These are phyloP conservation scores for Sebastes flavidus DNA, from an alignment of 2,797 vertebrate genomes.

Conservation along the genomic window DNA sequence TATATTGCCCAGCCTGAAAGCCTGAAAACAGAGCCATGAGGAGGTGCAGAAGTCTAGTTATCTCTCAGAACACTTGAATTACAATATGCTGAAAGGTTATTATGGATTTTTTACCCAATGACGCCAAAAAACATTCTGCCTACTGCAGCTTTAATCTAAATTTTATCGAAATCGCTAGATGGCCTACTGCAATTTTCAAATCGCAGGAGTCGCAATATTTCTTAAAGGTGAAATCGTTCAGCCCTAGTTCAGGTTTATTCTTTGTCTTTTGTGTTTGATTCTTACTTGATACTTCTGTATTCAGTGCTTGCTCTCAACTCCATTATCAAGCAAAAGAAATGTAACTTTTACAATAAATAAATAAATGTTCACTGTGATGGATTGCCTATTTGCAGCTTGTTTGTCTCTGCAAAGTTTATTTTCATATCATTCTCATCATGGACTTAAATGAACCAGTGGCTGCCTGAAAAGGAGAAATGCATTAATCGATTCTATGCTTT, in stretches of 20 bases:
- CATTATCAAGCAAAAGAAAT: not conserved
- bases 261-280: not conserved
- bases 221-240: too few species aligned
- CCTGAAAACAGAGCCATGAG: too few species aligned
- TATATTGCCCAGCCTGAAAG: not conserved
- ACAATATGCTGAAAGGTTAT: too few species aligned
- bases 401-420: not conserved
- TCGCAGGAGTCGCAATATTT: too few species aligned
- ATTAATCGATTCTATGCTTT: not conserved
- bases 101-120: too few species aligned
- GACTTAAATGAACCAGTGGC: not conserved
- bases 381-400: not conserved
- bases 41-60: too few species aligned
- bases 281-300: not conserved
- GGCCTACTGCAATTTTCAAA: too few species aligned
- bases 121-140: too few species aligned
- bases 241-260: not conserved
- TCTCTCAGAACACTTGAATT: too few species aligned
- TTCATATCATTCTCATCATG: not conserved
- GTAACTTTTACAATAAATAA: not conserved
- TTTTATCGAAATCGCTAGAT: too few species aligned
- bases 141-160: too few species aligned
- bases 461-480: not conserved
- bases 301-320: not conserved
- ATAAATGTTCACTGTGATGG: not conserved